These are phyloP conservation scores for Acanthis flammea DNA, from an alignment of 2,797 vertebrate genomes.

Conservation along the genomic window DNA sequence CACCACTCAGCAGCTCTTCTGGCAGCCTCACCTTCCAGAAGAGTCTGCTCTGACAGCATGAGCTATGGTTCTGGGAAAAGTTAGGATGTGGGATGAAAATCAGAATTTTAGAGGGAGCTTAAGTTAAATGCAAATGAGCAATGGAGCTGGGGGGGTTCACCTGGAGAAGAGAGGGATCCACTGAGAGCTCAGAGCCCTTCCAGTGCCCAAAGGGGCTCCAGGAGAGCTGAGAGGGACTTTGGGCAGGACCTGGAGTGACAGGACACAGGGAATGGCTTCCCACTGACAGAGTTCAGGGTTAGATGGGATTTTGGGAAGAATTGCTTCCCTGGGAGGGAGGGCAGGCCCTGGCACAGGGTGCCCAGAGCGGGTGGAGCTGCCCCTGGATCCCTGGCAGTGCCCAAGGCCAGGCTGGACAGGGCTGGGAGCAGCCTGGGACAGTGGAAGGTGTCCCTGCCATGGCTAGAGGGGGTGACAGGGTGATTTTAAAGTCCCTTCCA, in stretches of 20 bases:
- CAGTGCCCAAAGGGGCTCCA: not conserved
- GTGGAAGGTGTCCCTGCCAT: not conserved
- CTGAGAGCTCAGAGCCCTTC: accelerated
- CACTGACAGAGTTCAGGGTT: accelerated
- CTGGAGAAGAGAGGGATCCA: too few relatives aligned
- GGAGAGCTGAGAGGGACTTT: not conserved
- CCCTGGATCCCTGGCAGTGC: not conserved
- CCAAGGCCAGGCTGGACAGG: accelerated
- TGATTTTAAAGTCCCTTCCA: not conserved
- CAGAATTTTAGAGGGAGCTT: not conserved
- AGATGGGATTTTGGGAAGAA: too few relatives aligned
- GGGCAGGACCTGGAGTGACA: not conserved
- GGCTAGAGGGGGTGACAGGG: not conserved
- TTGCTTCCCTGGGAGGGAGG: not conserved
- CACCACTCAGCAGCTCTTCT: not conserved
- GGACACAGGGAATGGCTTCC: not conserved
- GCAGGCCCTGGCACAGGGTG: not conserved
- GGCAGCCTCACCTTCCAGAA: not conserved
- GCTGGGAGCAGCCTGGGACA: not conserved
- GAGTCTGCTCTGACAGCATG: not conserved
- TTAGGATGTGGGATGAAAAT: not conserved
- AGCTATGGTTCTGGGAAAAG: not conserved
- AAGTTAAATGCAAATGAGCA: not conserved
- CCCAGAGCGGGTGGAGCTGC: not conserved
- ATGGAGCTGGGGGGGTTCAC: not conserved